Evolutionary conservation across 2,888 invertebrate genomes (phyloP), one percentile per base, ranked within the genome.

Genomic region (Macrophya alboannulata): DNA sequence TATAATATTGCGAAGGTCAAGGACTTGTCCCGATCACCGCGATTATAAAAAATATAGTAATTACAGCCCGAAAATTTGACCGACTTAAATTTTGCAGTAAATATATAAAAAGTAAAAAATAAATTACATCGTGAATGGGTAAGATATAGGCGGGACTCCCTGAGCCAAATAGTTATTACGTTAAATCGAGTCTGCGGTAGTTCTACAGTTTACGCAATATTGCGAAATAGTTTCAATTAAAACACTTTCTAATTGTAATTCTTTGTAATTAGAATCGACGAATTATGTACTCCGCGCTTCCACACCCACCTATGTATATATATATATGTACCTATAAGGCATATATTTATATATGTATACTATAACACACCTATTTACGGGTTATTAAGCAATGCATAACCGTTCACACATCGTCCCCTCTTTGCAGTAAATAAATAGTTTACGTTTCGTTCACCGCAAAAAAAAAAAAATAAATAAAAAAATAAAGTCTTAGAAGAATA

Each of bases 151-250:
- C 25, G 62, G 25, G 9, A 62, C 9, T 25, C 25, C 21, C 25
- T 10, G 62, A 62, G 62, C n/a, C 55, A 55, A 55, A 55, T 55
- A 51, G 51, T 62, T 8, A 25, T 59, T 40, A 79, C 79, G 43
- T 55, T 79, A 59, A 81, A 81, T 81, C 59, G 31, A 40, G 62
- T 62, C 40, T 21, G 43, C 21, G 3, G 3, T 31, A 31, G 43
- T 12, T 62, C 43, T 45, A 87, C 84, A 86, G 87, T 85, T 86
- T 91, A 91, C 91, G 88, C 92, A 90, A 90, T 87, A 89, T 93
- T 92, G 90, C 91, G 91, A 91, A 92, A 92, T 88, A 88, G 89
- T 90, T 90, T 92, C 91, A 91, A 92, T 92, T 92, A 91, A 91
- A 88, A 89, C 91, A 89, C 92, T 92, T 92, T 92, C 92, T 92